Percentiles rank a stretch among this genome's conserved stretches.
phyloP scores from a whole-genome alignment of 2,888 invertebrate genomes.

The Dendrolimus houi region DNA sequence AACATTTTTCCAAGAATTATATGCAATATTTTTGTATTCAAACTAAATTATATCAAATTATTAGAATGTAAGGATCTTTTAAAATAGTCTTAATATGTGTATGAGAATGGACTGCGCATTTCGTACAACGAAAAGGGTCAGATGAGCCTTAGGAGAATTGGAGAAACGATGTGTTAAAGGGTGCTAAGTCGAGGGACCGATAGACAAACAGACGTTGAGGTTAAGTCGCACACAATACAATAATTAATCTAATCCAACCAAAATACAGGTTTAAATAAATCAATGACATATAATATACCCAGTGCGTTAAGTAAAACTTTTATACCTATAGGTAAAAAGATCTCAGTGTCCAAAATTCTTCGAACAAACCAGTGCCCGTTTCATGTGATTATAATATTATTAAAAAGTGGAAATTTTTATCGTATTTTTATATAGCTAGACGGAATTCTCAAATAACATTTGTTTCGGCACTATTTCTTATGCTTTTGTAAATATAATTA shows the following conservation, averaged over 20 bases:
- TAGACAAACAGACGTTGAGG: constrained; percentile 12
- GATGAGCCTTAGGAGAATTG: constrained; percentile 34
- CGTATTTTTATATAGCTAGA: constrained; percentile 68
- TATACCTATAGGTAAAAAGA: constrained; percentile 44
- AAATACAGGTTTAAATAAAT: constrained; percentile 18
- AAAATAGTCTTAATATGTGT: constrained; percentile 8
- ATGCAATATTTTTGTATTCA: constrained; percentile 55
- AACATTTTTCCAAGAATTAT: constrained; percentile 13
- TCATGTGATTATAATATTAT: constrained; percentile 56
- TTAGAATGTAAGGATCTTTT: constrained; percentile 32
- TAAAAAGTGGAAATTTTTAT: constrained; percentile 53
- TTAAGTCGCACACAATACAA: constrained; percentile 18
- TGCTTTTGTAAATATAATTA: constrained; percentile 71
- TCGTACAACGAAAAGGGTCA: constrained; percentile 34
- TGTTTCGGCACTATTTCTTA: constrained; percentile 60
- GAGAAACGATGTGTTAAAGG: constrained; percentile 34
- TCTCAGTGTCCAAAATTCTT: constrained; percentile 66
- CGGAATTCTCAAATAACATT: constrained; percentile 57
- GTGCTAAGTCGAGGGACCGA: constrained; percentile 57
- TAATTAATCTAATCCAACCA: constrained; percentile 27
- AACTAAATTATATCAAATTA: constrained; percentile 44
- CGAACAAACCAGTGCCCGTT: constrained; percentile 70
- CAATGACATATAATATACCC: constrained; percentile 25
- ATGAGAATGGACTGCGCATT: constrained; percentile 25
- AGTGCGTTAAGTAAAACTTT: constrained; percentile 36